Percentiles rank a stretch among this genome's conserved stretches.
Conservation (phyloP, 2,113 vertebrate genomes). For the Serilophus lunatus region DNA sequence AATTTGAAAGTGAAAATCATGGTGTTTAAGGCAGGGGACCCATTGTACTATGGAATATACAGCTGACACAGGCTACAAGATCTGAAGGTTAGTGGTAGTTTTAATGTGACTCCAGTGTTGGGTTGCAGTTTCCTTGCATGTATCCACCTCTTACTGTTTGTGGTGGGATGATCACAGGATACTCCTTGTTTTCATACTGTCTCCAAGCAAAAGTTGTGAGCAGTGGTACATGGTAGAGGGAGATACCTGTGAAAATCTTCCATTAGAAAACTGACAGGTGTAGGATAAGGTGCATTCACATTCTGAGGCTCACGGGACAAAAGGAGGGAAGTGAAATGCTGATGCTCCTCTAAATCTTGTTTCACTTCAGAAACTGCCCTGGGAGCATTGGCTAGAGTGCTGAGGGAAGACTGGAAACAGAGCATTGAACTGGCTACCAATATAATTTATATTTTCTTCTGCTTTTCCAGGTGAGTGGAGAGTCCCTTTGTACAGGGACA, state of each 20-base stretch:
- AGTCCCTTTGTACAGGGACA: neutral
- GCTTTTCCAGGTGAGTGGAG: constrained; percentile 87
- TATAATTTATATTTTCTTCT: constrained; percentile 93
- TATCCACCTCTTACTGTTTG: neutral
- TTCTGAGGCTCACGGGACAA: neutral
- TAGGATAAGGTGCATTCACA: neutral
- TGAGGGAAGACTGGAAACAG: constrained; percentile 94
- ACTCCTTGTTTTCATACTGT: neutral
- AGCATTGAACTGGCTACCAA: constrained; percentile 92
- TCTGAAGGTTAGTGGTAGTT: neutral
- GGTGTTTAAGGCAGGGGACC: neutral
- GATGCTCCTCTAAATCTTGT: neutral
- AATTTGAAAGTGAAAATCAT: neutral
- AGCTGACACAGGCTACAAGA: neutral
- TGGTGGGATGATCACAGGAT: neutral
- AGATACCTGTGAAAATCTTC: neutral
- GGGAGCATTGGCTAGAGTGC: constrained; percentile 86
- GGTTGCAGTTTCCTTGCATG: neutral
- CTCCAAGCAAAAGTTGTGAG: neutral
- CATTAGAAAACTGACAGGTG: neutral
- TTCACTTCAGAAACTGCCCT: constrained; percentile 81
- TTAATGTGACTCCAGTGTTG: neutral
- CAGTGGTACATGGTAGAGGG: neutral
- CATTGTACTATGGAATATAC: neutral
- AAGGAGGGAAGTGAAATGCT: neutral